Conservation (phyloP, 2,797 vertebrate species). For the Cichlasoma orientale region DNA sequence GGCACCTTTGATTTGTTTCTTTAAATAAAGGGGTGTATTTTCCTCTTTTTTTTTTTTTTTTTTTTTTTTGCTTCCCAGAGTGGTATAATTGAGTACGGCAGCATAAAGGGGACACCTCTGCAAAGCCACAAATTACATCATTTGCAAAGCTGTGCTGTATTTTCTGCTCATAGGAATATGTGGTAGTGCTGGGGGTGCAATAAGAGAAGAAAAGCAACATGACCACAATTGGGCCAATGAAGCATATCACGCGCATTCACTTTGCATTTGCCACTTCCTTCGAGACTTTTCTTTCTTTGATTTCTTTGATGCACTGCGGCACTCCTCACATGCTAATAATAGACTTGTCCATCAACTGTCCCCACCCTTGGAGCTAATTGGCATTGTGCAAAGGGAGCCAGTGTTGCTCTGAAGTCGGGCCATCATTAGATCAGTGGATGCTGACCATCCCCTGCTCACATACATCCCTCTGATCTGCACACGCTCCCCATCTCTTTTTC, state of each 20-base stretch:
- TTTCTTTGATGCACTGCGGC: constrained; percentile 75
- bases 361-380: constrained; percentile 84
- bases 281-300: constrained; percentile 76
- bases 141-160: constrained; percentile 57
- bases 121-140: constrained; percentile 57
- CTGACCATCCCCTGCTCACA: constrained; percentile 61
- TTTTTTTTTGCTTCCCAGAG: constrained; percentile 27
- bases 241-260: constrained; percentile 78
- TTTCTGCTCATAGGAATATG: constrained; percentile 36
- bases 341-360: constrained; percentile 83
- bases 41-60: not conserved
- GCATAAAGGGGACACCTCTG: constrained; percentile 33
- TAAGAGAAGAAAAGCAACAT: constrained; percentile 58
- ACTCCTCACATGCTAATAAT: constrained; percentile 80
- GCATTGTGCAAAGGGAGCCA: constrained; percentile 68
- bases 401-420: constrained; percentile 70
- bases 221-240: constrained; percentile 79
- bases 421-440: constrained; percentile 84
- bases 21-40: constrained; percentile 42
- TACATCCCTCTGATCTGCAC: constrained; percentile 58
- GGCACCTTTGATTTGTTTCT: constrained; percentile 52
- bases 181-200: constrained; percentile 8
- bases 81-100: constrained; percentile 44
- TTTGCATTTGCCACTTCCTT: constrained; percentile 76
- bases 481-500: constrained; percentile 47